Conservation (phyloP, 1,140 invertebrate genomes). For the Manduca sexta region DNA sequence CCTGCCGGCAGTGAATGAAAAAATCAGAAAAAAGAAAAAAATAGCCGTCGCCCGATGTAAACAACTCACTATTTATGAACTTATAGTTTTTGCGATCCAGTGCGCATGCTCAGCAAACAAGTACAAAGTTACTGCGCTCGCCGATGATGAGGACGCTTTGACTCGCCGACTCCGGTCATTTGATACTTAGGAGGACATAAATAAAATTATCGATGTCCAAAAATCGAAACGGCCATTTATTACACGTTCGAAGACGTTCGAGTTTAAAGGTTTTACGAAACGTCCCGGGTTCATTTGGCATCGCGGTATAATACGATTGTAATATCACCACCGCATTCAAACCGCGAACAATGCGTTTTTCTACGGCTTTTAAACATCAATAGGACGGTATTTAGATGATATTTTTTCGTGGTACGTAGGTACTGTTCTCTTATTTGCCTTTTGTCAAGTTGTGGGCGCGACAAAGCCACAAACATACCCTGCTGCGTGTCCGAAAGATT, state of each 20-base stretch:
- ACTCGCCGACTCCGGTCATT: conserved; percentile 21
- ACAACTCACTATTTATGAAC: conserved; percentile 40
- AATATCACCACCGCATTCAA: conserved; percentile 65
- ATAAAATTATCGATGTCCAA: conserved; percentile 27
- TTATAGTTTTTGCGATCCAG: conserved; percentile 24
- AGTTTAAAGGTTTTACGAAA: conserved; percentile 34
- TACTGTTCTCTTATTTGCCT: conserved; percentile 70
- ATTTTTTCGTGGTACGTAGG: conserved; percentile 50
- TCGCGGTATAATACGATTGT: conserved; percentile 59
- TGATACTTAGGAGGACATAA: conserved; percentile 19
- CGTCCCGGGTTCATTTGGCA: conserved; percentile 10
- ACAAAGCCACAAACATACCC: conserved; percentile 69
- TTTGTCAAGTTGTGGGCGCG: conserved; percentile 68
- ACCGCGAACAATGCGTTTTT: conserved; percentile 59
- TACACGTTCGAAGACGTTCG: conserved; percentile 10
- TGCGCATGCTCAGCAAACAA: conserved; percentile 21
- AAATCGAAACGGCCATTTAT: conserved; percentile 15
- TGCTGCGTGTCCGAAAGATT: conserved; percentile 58
- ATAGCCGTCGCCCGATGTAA: conserved; percentile 38
- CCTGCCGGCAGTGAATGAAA: conserved; percentile 36
- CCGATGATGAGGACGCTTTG: conserved; percentile 17
- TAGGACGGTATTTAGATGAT: conserved; percentile 66
- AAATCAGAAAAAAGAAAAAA: conserved; percentile 44
- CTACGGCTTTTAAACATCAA: conserved; percentile 70
- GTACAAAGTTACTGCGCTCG: conserved; percentile 13